These are phyloP conservation scores for Camelus bactrianus DNA, from an alignment of 2,113 vertebrate genomes.

Conservation along the genomic window DNA sequence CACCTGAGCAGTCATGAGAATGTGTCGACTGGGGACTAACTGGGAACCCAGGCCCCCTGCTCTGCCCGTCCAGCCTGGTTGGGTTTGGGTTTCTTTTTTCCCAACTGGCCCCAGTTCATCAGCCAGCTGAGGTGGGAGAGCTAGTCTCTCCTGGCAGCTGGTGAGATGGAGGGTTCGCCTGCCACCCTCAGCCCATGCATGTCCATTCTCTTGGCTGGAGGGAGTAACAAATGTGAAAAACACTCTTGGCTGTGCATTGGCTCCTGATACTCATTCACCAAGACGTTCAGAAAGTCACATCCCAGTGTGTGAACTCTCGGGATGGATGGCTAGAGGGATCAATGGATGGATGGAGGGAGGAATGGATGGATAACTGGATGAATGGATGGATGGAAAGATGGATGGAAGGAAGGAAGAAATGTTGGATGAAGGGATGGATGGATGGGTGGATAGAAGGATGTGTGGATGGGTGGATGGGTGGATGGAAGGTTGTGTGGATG, in stretches of 20 bases:
- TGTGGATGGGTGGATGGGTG: accelerated
- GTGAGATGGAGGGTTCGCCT: not conserved
- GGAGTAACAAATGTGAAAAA: not conserved
- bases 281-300: not conserved
- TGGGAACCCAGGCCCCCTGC: not conserved
- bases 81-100: not conserved
- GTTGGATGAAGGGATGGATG: not conserved
- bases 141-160: not conserved
- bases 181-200: too few relatives aligned
- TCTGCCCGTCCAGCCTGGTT: not conserved
- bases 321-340: not conserved
- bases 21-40: accelerated
- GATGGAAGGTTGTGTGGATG: too few relatives aligned
- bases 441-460: too few relatives aligned
- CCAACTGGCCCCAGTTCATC: not conserved
- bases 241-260: not conserved
- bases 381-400: not conserved
- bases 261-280: not conserved
- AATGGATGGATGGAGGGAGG: not conserved
- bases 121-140: not conserved
- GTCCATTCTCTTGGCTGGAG: not conserved
- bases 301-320: too few relatives aligned
- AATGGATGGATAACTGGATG: too few relatives aligned
- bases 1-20: not conserved
- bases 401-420: not conserved